These are phyloP conservation scores for Papilio gigon DNA, from an alignment of 2,888 invertebrate species.

Conservation along the genomic window DNA sequence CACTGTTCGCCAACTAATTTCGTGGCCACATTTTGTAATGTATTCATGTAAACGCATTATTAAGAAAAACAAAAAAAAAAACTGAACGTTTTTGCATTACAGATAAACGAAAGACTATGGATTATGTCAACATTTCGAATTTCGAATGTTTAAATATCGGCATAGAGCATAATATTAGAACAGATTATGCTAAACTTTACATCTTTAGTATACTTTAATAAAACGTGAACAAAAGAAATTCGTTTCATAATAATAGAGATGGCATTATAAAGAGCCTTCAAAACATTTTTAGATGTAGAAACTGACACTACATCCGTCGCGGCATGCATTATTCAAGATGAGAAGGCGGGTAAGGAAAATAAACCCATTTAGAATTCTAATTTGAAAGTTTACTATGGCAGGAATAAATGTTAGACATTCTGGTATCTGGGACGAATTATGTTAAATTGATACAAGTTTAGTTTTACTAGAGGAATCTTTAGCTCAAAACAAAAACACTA, in stretches of 20 bases:
- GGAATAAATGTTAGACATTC: conserved; percentile 20
- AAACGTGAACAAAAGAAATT: not conserved
- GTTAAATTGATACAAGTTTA: not conserved
- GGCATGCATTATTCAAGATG: conserved; percentile 35
- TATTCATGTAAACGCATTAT: conserved; percentile 14
- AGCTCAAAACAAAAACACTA: not conserved
- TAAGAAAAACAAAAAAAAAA: not conserved
- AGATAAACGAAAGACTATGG: not conserved
- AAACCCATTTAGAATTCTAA: conserved; percentile 32
- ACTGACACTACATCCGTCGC: conserved; percentile 20
- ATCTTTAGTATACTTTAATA: not conserved
- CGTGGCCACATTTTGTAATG: conserved; percentile 36
- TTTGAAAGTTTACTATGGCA: conserved; percentile 21
- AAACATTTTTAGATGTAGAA: conserved; percentile 26
- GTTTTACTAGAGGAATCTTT: not conserved
- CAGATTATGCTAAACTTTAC: not conserved
- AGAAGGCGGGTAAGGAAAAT: conserved; percentile 19
- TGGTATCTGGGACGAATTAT: not conserved
- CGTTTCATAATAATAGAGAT: not conserved
- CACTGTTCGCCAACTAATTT: conserved; percentile 36
- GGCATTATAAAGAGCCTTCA: conserved; percentile 11
- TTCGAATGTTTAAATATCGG: not conserved
- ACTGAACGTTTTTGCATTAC: not conserved
- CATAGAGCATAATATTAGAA: not conserved
- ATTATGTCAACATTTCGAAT: not conserved